A percentile compares a stretch with the other conserved stretches of the same genome.
Conservation (phyloP, 2,888 invertebrate species). For the Rosalia funebris region DNA sequence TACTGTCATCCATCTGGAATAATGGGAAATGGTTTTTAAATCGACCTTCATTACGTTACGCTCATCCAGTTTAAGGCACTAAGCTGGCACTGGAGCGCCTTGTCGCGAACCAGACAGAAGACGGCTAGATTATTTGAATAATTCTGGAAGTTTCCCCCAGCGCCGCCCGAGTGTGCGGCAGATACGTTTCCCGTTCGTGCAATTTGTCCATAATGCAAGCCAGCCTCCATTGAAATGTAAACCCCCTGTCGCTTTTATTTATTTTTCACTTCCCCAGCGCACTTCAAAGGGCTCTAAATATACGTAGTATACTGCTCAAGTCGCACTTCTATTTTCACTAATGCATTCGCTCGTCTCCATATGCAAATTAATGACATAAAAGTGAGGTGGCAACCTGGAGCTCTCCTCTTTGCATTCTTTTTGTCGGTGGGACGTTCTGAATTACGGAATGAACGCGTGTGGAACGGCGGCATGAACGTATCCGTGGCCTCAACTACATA, state of each 20-base stretch:
- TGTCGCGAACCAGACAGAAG: too few species aligned
- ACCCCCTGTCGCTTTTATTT: constrained; percentile 16
- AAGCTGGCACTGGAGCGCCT: too few species aligned
- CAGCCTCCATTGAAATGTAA: constrained; percentile 16
- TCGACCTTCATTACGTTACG: too few species aligned
- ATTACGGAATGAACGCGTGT: background rate
- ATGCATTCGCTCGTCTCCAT: constrained; percentile 26
- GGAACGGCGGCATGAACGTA: background rate
- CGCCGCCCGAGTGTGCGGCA: constrained; percentile 1
- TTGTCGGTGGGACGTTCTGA: background rate
- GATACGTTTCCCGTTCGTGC: constrained; percentile 10
- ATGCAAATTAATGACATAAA: constrained; percentile 31
- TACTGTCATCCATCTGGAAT: too few species aligned
- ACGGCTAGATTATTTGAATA: too few species aligned
- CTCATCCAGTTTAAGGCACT: too few species aligned
- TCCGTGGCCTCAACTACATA: too few species aligned
- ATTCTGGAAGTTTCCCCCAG: too few species aligned
- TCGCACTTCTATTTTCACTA: constrained; percentile 24
- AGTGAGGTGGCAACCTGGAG: constrained; percentile 15
- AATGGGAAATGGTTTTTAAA: too few species aligned
- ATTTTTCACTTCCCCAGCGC: constrained; percentile 22
- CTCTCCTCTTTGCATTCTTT: background rate
- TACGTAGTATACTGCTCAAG: constrained; percentile 4
- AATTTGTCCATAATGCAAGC: constrained; percentile 17
- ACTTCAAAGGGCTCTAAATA: constrained; percentile 14